phyloP scores from a whole-genome alignment of 2,113 vertebrate species.

The Arenaria interpres region DNA sequence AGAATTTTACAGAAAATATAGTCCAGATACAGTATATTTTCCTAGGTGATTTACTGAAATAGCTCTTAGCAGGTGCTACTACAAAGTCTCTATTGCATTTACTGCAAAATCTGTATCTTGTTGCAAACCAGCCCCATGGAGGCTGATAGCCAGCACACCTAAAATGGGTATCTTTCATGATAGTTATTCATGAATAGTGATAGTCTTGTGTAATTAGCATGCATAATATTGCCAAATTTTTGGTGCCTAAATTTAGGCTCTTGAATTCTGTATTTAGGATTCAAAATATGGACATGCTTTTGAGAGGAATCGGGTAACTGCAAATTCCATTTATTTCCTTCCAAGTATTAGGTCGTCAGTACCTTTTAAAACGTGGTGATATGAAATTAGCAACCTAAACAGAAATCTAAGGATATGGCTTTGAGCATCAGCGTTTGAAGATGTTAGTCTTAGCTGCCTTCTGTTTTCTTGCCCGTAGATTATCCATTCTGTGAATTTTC shows the following conservation, averaged over 20 bases:
- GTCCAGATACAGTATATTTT: background rate
- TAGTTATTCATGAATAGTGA: background rate
- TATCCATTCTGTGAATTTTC: background rate
- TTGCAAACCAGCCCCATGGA: background rate
- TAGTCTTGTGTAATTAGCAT: background rate
- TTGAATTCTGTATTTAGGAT: background rate
- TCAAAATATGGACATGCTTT: background rate
- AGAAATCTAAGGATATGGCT: background rate
- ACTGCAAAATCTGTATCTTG: background rate
- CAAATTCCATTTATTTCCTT: background rate
- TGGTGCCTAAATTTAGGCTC: background rate
- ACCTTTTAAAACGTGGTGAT: background rate
- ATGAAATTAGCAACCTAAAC: background rate
- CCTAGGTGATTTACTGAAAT: background rate
- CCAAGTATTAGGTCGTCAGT: background rate
- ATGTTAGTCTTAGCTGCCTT: background rate
- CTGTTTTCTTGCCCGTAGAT: background rate
- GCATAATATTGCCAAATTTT: background rate
- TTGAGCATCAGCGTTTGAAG: background rate
- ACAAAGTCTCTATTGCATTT: background rate
- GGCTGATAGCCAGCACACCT: background rate
- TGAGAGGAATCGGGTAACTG: background rate
- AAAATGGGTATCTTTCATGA: background rate
- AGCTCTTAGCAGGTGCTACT: background rate
- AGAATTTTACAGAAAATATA: background rate